These are phyloP conservation scores for Drosophila phalerata DNA, from an alignment of 2,888 invertebrate species.

Conservation along the genomic window DNA sequence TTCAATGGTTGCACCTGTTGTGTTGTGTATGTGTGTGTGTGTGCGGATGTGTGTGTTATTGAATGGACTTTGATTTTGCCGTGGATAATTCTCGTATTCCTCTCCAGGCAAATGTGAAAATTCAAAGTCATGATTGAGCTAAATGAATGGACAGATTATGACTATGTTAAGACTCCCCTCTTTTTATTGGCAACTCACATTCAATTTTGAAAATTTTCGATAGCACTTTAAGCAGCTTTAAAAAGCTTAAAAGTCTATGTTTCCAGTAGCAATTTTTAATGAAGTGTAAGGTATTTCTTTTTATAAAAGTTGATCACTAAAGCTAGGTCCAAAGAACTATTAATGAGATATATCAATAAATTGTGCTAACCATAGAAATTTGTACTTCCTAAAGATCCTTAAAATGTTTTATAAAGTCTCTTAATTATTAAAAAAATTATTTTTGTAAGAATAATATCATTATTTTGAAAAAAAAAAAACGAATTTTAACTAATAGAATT, in stretches of 20 bases:
- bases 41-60: slow-evolving; percentile 8
- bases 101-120: background rate
- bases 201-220: background rate
- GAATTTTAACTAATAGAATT: too few relatives aligned
- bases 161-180: background rate
- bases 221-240: background rate
- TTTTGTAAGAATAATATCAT: too few relatives aligned
- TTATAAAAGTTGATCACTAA: background rate
- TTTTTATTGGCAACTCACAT: background rate
- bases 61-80: slow-evolving; percentile 44
- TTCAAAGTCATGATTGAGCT: slow-evolving; percentile 7
- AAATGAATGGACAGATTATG: slow-evolving; percentile 22
- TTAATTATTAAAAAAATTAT: too few relatives aligned
- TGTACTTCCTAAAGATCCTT: too few relatives aligned
- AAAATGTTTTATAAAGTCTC: too few relatives aligned
- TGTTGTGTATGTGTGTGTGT: slow-evolving; percentile 2
- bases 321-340: background rate
- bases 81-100: background rate
- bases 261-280: background rate
- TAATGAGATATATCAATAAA: too few relatives aligned
- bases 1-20: slow-evolving; percentile 26
- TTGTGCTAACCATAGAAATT: too few relatives aligned
- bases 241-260: background rate
- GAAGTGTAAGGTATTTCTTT: background rate
- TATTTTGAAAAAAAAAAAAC: too few relatives aligned